Evolutionary conservation across 1,140 invertebrate species (phyloP), one percentile per base, ranked within the genome.

Genomic region (Bombus turneri): DNA sequence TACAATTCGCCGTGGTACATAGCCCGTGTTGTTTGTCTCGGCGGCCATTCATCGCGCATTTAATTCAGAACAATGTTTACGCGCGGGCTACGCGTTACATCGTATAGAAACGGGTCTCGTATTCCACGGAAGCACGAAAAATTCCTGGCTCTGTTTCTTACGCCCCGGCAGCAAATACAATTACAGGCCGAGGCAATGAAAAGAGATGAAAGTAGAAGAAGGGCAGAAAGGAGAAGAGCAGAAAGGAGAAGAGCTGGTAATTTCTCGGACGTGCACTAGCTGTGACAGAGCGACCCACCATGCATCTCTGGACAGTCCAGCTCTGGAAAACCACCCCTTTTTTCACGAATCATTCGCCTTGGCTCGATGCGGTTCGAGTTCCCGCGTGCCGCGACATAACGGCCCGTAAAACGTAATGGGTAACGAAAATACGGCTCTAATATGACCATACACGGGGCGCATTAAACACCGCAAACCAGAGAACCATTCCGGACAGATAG

Each of bases 371-470:
- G 2, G 12, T 66, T 64, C 13, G n/a, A 64, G n/a, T 13, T 66
- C n/a, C 78, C 73, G 73, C 77, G 86, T 81, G 81, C 57, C 64
- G 43, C 80, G 75, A 73, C 80, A 83, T 87, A 87, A 87, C 86
- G 83, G 83, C 68, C 69, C 79, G 80, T 89, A 89, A 88, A 89
- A 86, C 76, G 85, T 86, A 88, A 89, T 81, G 76, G 86, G 76
- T 79, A 68, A 75, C 43, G 86, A 87, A 87, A 87, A 83, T 87
- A 85, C 82, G 69, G 43, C 64, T 77, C 69, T 86, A 83, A 86
- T 86, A 83, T 78, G 76, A n/a, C 62, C 81, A 53, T 77, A 47
- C 85, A 34, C 78, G 47, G 43, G 31, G 59, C 31, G 28, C 76
- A 75, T 86, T 88, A 86, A 86, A 77, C 72, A 87, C 59, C 76